Conservation (phyloP, 1,140 invertebrate species). For the Arion vulgaris region DNA sequence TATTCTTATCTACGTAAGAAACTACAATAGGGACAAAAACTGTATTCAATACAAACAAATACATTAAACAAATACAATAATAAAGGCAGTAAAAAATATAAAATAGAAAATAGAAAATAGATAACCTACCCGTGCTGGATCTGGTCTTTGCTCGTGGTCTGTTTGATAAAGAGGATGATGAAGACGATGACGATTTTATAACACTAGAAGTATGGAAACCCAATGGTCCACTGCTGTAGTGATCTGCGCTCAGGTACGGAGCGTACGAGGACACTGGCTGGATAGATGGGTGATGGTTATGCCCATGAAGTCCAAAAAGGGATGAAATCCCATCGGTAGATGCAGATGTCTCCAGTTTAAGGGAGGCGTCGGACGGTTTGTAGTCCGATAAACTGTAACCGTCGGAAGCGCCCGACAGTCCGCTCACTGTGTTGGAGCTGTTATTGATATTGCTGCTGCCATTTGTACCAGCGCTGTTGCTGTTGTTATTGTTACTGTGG, state of each 20-base stretch:
- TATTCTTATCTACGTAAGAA: too few relatives aligned
- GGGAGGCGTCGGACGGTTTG: constrained; percentile 67
- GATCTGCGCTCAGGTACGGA: constrained; percentile 42
- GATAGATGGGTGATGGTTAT: constrained; percentile 41
- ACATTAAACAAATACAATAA: too few relatives aligned
- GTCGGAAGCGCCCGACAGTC: constrained; percentile 38
- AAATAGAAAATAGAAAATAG: too few relatives aligned
- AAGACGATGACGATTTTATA: constrained; percentile 70
- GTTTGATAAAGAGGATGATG: constrained; percentile 78
- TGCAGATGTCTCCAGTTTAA: constrained; percentile 66
- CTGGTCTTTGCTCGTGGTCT: constrained; percentile 83
- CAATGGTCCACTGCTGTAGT: constrained; percentile 54
- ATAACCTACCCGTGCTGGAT: constrained; percentile 46
- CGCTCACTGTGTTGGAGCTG: background rate
- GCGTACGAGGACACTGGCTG: constrained; percentile 65
- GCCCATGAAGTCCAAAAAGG: constrained; percentile 32
- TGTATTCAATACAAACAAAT: too few relatives aligned
- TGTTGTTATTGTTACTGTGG: constrained; percentile 65
- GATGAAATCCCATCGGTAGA: background rate
- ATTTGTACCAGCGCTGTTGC: constrained; percentile 52
- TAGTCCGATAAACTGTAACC: constrained; percentile 5
- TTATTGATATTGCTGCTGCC: background rate
- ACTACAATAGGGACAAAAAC: too few relatives aligned
- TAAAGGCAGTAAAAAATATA: background rate
- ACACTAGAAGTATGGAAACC: constrained; percentile 69